Percentiles rank a stretch among this genome's conserved stretches.
These are phyloP conservation scores for Xerus rutilus DNA, from an alignment of 2,797 vertebrate species.

Conservation along the genomic window DNA sequence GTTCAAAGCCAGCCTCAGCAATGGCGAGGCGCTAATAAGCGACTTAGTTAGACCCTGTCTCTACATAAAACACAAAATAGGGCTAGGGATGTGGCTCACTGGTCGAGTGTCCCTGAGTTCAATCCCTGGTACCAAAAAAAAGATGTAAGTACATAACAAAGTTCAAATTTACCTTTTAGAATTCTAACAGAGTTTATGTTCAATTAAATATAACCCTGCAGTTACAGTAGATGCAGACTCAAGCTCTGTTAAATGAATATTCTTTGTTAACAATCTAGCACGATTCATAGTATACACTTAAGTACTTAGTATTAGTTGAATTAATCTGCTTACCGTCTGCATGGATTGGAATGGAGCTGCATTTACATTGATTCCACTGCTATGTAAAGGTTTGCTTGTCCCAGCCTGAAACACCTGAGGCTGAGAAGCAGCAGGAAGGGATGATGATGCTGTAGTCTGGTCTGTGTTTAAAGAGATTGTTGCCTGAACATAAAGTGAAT, in stretches of 20 bases:
- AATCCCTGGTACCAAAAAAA: not conserved
- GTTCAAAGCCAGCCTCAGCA: too few relatives aligned
- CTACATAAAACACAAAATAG: too few relatives aligned
- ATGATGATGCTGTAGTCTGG: constrained; percentile 93
- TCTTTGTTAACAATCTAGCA: not conserved
- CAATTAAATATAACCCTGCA: constrained; percentile 45
- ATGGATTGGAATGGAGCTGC: constrained; percentile 99
- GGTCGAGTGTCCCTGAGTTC: too few relatives aligned
- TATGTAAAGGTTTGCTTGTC: constrained; percentile 95
- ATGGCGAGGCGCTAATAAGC: too few relatives aligned
- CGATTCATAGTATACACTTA: not conserved
- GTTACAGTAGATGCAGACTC: not conserved
- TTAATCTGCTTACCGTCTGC: constrained; percentile 93
- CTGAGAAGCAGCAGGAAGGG: constrained; percentile 95
- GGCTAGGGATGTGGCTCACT: too few relatives aligned
- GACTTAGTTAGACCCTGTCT: too few relatives aligned
- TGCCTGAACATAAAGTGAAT: constrained; percentile 88
- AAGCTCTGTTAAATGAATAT: not conserved
- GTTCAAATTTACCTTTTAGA: constrained; percentile 23
- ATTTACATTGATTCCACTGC: constrained; percentile 99
- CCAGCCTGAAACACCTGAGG: constrained; percentile 96
- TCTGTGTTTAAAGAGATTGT: constrained; percentile 95
- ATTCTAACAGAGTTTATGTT: not conserved
- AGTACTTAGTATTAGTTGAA: not conserved
- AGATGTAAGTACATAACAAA: not conserved